Evolutionary conservation across 2,888 invertebrate genomes (phyloP), one percentile per base, ranked within the genome.

Genomic region (Autographa gamma): DNA sequence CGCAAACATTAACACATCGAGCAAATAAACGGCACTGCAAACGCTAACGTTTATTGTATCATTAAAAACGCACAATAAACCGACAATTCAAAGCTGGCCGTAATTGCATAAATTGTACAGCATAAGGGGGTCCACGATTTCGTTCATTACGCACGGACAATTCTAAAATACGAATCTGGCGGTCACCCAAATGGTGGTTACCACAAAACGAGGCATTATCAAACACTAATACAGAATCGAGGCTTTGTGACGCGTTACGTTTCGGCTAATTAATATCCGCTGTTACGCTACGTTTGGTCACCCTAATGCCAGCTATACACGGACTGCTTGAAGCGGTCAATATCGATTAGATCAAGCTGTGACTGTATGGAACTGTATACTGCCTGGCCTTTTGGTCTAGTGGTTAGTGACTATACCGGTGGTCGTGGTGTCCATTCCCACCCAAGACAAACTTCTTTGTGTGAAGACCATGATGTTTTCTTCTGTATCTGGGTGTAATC

Each of bases 61-160:
- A 59, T 43, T 34, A 59, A 59, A 32, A 43, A 18, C 19, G 32
- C 18, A 19, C 34, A 25, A 69, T 71, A 32, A 73, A 63, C 60
- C 32, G 38, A 25, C 52, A 18, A 68, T 69, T 41, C 54, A 61
- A 59, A 60, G 69, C 66, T 25, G 32, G 25, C 38, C 59, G 31
- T 73, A 70, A 74, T 71, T 64, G 54, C 64, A 65, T 62, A 60
- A 69, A 70, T 63, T 38, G 60, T 9, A 63, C 19, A 61, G 63
- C 73, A 74, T 71, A 67, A 74, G 69, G 48, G 54, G 65, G 62
- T 65, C 72, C 72, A 73, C 63, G 66, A 61, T 77, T 80, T 65
- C 70, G 76, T 71, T 76, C 77, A 76, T 80, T 80, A 77, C 74
- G 76, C 79, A 80, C 77, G 76, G 69, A 76, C 69, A 3, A 60